Evolutionary conservation across 2,797 vertebrate genomes (phyloP), one percentile per base, ranked within the genome.

Genomic region (Halcyon chelicuti): DNA sequence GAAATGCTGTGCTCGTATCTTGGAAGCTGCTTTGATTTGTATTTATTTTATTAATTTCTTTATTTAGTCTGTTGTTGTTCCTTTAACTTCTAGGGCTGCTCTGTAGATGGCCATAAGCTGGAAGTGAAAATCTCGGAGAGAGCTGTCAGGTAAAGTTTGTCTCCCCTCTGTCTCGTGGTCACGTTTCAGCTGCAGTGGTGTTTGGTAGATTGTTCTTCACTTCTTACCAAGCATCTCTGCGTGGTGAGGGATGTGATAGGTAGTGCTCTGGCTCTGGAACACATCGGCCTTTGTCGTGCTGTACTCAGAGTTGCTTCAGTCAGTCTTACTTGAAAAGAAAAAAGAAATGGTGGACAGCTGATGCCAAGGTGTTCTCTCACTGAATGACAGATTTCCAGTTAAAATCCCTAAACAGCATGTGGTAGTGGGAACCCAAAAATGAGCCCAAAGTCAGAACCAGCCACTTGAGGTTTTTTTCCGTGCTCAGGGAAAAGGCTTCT

Each of bases 91-190:
- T 73, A 99, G 99, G 98, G 99, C 95, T 99, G 98, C 52, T 77
- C 81, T 22, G 97, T 99, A 68, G 99, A 99, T 6, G 98, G 98
- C 76, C 99, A 99, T 92, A 98, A 98, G 86, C 96, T 99, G 87
- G 99, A 99, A 93, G 96, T 99, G 90, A 99, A 99, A 97, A 98
- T 99, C 92, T 99, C 99, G 0, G 99, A 99, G 92, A 98, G 98
- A 96, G 99, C 98, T 90, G 94, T 98, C 62, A 99, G 98, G 99
- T 99, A 97, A 98, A 98, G 93, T 44, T 68, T 29, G 55, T 72
- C 49, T 73, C 46, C 8, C 51, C 19, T 78, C 60, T 82, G 7
- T 7, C 14, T 14, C 14, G 0, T 20, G 35, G 44, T 15, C 75
- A 21, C 3, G 4, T 10, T 57, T 28, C 33, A 63, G 37, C 72